Evolutionary conservation across 2,888 invertebrate genomes (phyloP), one percentile per base, ranked within the genome.

Genomic region (Patella pellucida): DNA sequence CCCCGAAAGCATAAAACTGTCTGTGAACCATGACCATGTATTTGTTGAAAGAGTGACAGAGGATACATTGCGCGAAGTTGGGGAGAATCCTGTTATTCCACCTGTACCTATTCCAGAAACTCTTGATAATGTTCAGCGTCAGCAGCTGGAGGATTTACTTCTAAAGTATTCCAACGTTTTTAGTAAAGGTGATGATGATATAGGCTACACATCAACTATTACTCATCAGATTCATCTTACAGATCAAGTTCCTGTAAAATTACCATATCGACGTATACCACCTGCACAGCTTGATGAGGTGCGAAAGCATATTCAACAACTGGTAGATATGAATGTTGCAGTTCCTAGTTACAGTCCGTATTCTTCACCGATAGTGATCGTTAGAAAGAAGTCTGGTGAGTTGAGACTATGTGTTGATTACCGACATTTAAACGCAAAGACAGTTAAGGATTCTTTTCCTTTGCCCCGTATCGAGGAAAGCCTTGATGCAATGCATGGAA

Each of bases 281-380:
- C 72, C 73, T 12, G 31, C 68, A 3, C 71, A 71, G 16, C 27
- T 54, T 41, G 69, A 71, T 9, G 76, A 76, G 69, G 77, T 76
- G 0, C 71, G 76, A 54, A 11, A 27, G 5, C 75, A 77, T 31
- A 72, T 81, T 19, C n/a, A 76, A 15, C 67, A 70, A 7, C 50
- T 81, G 69, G 56, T 83, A 27, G 70, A 73, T 2, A 41, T 69
- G 15, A 71, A 69, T 2, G 68, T 83, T 16, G 81, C 82, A 50
- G n/a, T 62, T 19, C 76, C 75, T 19, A 76, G 76, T 69, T 62
- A 56, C 14, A 75, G 76, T 56, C 79, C 80, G 4, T 83, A 76
- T 73, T 78, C 77, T n/a, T 78, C 80, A 19, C 80, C 83, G 3
- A 73, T 83, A 1, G 81, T 80, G 19, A 15, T 81, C 9, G 78